Evolutionary conservation across 2,888 invertebrate genomes (phyloP).

Genomic region (Macaria notata): DNA sequence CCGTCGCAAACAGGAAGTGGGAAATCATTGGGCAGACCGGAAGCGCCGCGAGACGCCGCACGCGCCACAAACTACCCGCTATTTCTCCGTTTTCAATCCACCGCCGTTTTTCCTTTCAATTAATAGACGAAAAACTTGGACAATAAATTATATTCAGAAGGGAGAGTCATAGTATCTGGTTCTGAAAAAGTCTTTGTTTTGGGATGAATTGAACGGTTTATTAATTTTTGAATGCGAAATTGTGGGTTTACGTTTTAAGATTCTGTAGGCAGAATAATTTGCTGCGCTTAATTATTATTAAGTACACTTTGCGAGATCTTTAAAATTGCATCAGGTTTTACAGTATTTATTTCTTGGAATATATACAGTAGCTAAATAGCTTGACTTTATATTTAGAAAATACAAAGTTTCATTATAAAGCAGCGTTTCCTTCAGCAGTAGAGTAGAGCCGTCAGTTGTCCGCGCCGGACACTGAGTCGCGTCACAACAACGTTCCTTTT

Average conservation of each 20-base stretch:
- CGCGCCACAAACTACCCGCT: slow-evolving; percentile 56
- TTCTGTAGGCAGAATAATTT: neutral
- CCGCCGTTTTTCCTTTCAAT: slow-evolving; percentile 55
- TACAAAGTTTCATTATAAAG: too few relatives aligned
- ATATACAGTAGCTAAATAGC: neutral
- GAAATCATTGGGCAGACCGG: slow-evolving; percentile 70
- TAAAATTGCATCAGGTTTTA: neutral
- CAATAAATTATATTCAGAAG: slow-evolving; percentile 64
- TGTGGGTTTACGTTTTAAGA: neutral
- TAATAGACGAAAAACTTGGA: slow-evolving; percentile 58
- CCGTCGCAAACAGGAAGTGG: slow-evolving; percentile 61
- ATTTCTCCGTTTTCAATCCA: slow-evolving; percentile 31
- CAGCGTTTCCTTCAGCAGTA: slow-evolving; percentile 16
- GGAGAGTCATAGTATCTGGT: slow-evolving; percentile 41
- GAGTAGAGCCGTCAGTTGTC: slow-evolving; percentile 7
- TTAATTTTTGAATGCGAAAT: slow-evolving; percentile 22
- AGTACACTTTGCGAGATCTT: neutral
- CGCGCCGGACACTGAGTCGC: slow-evolving; percentile 21
- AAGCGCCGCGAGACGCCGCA: slow-evolving; percentile 59
- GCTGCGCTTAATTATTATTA: neutral
- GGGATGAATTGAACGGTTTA: slow-evolving; percentile 48
- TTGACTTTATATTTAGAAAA: neutral
- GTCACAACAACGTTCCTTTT: too few relatives aligned
- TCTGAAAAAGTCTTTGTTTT: slow-evolving; percentile 59
- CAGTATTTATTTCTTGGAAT: neutral